Conservation (phyloP, 2,888 invertebrate species). For the Panzeria rudis region DNA sequence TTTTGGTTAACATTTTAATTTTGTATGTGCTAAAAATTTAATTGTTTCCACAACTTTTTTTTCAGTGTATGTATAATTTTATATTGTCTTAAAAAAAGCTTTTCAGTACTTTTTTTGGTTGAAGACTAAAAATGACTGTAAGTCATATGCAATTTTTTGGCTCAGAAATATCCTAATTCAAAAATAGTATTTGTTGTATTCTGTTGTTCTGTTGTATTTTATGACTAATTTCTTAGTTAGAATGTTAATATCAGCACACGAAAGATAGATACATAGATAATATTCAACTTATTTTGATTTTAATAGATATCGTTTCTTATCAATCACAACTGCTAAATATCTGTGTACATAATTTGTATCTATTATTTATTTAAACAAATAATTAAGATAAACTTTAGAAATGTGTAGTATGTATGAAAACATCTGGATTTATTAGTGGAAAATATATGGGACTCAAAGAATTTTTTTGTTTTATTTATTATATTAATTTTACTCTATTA, state of each 20-base stretch:
- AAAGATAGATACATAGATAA: background rate
- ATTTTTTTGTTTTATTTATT: constrained; percentile 17
- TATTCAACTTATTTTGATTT: background rate
- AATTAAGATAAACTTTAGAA: background rate
- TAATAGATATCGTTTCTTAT: background rate
- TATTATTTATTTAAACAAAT: constrained; percentile 26
- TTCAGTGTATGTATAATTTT: too few relatives aligned
- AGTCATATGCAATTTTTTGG: too few relatives aligned
- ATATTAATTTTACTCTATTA: background rate
- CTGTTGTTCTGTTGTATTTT: background rate
- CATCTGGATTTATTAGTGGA: constrained; percentile 21
- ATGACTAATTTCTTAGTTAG: background rate
- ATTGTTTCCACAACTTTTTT: too few relatives aligned
- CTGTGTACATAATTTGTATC: constrained; percentile 19
- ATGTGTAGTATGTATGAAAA: background rate
- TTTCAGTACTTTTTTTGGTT: too few relatives aligned
- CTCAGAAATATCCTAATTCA: too few relatives aligned
- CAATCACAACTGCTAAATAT: constrained; percentile 5
- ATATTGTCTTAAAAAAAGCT: too few relatives aligned
- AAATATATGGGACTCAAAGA: background rate
- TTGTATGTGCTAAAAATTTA: too few relatives aligned
- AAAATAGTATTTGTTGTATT: too few relatives aligned
- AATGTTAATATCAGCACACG: background rate
- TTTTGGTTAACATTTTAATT: too few relatives aligned
- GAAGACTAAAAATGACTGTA: too few relatives aligned